Base-by-base conservation (phyloP, 1,140 invertebrate species). In the Trichoplusia ni region DNA sequence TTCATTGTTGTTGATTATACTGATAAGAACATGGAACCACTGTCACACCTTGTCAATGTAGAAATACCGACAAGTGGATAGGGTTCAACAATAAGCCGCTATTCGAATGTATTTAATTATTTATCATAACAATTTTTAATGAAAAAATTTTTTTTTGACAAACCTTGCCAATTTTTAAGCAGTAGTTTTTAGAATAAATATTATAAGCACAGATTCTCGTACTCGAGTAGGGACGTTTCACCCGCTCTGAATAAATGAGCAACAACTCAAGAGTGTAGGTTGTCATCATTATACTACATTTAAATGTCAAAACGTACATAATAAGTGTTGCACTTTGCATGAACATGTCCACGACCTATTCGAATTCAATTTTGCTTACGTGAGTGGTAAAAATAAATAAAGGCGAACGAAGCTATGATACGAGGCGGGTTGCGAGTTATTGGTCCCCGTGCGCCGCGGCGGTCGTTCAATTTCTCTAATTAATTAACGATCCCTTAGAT, bases 381-480 rank as follows among this genome's bases (percentile, higher is more conserved):
- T 90, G 87, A 86, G 84, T 83, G 76, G 77, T 87, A 82, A 84
- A 84, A 84, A 90, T 90, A 90, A 90, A 90, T 86, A 88, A 90
- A 87, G 76, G 71, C 72, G 73, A 77, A 68, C 71, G 74, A 77
- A 85, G 84, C 83, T 84, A 90, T 90, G 87, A 90, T 89, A 90
- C 82, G 81, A 85, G 84, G 73, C 79, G 80, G 77, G 86, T 88
- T 82, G 86, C 85, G 86, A 90, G 88, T 90, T 90, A 90, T 89
- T 79, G 84, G 80, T 88, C 88, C 88, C 87, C 74, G 75, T 77
- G 67, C 81, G 71, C 71, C 73, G 77, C 73, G 63, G 77, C 77
- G 75, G 77, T 75, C 82, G 84, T 82, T 90, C 88, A 90, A 90
- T 90, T 86, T 90, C 86, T 89, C 88, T 90, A 90, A 90, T 90